phyloP scores from a whole-genome alignment of 2,113 vertebrate species.

The Phrynosoma blainvillii region DNA sequence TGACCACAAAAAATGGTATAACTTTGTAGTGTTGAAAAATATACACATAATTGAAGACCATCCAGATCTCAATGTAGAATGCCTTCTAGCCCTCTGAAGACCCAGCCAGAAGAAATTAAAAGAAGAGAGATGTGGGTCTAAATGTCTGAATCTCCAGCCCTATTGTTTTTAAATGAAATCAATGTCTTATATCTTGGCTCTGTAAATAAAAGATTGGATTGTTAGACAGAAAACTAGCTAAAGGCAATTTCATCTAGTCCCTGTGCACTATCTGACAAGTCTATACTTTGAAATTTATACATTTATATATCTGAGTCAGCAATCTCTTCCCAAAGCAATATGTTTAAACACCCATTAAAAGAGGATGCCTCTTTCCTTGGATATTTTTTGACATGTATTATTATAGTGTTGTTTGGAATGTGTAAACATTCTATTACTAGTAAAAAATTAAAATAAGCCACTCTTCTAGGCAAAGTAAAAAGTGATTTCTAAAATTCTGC shows the following conservation, averaged over 20 bases:
- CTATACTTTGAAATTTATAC: slow-evolving; percentile 48
- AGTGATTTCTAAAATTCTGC: slow-evolving; percentile 9
- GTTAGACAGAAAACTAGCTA: slow-evolving; percentile 51
- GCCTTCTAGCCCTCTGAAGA: neutral
- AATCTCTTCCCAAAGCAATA: slow-evolving; percentile 44
- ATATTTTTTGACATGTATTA: neutral
- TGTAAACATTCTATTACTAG: slow-evolving; percentile 35
- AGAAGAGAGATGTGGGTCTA: neutral
- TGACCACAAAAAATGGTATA: neutral
- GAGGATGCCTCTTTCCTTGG: slow-evolving; percentile 15
- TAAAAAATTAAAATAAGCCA: neutral
- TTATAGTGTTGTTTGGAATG: neutral
- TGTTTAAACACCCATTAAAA: slow-evolving; percentile 27
- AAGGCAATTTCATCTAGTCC: slow-evolving; percentile 37
- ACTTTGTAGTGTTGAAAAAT: neutral
- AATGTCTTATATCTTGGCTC: slow-evolving; percentile 14
- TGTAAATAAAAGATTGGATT: slow-evolving; percentile 53
- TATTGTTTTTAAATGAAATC: slow-evolving; percentile 26
- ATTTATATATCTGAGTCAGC: slow-evolving; percentile 51
- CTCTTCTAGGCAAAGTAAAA: slow-evolving; percentile 17
- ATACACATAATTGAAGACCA: neutral
- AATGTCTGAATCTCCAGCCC: neutral
- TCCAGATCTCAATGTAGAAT: neutral
- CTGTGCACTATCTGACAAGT: slow-evolving; percentile 39
- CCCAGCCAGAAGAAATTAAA: neutral